Conservation (phyloP, 2,888 invertebrate species). For the Subacronicta megacephala region DNA sequence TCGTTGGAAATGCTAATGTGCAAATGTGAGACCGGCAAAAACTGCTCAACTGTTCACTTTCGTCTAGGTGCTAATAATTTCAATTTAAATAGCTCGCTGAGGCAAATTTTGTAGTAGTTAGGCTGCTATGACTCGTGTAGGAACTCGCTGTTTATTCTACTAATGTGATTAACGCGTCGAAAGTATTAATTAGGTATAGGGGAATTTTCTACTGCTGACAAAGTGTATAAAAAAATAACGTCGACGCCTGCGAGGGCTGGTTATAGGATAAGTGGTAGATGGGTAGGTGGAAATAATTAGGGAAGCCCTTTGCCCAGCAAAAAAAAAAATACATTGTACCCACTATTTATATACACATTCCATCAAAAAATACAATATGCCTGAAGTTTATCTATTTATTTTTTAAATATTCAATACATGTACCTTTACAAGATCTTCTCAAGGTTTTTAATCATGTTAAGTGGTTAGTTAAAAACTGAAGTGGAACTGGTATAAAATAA, state of each 20-base stretch:
- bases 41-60: constrained; percentile 69
- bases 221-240: too few relatives aligned
- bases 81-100: constrained; percentile 62
- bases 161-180: constrained; percentile 54
- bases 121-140: constrained; percentile 44
- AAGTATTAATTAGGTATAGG: constrained; percentile 14
- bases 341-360: neutral
- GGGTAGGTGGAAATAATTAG: too few relatives aligned
- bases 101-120: constrained; percentile 52
- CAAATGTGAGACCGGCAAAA: constrained; percentile 75
- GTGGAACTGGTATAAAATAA: neutral
- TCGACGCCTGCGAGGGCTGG: too few relatives aligned
- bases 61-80: constrained; percentile 75
- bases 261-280: too few relatives aligned
- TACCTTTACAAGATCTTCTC: neutral
- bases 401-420: too few relatives aligned
- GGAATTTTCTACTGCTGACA: neutral
- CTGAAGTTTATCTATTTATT: too few relatives aligned
- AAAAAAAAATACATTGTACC: too few relatives aligned
- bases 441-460: neutral
- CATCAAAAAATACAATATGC: neutral
- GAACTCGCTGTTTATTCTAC: constrained; percentile 54
- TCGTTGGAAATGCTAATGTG: constrained; percentile 74
- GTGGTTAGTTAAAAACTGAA: neutral
- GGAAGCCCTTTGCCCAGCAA: too few relatives aligned